phyloP scores from a whole-genome alignment of 2,888 invertebrate species.

The Timandra comae region DNA sequence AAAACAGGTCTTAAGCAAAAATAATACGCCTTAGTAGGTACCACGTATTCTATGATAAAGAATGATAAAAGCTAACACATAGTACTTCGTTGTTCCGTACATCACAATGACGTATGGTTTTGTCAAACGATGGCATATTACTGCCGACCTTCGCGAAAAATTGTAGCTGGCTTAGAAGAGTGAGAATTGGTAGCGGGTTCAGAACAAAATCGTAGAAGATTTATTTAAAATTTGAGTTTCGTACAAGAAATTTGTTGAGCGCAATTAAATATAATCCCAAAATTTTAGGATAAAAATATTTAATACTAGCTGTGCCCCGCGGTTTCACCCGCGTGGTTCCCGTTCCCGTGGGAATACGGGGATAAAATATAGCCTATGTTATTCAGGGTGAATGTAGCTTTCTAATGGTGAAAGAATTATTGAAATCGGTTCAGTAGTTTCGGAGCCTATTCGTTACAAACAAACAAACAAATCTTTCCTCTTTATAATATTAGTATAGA shows the following conservation, averaged over 20 bases:
- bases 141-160: constrained; percentile 13
- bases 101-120: constrained; percentile 12
- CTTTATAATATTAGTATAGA: too few species aligned
- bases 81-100: constrained; percentile 2
- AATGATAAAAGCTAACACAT: background rate
- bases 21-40: background rate
- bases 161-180: too few species aligned
- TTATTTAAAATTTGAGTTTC: background rate
- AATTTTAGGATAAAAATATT: background rate
- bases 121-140: constrained; percentile 15
- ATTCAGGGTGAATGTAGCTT: too few species aligned
- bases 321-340: too few species aligned
- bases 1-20: too few species aligned
- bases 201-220: background rate
- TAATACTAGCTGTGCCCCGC: too few species aligned
- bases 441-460: too few species aligned
- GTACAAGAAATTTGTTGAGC: background rate
- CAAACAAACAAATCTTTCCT: too few species aligned
- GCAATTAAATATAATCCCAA: background rate
- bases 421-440: too few species aligned
- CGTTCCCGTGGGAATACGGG: too few species aligned
- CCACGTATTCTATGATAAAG: constrained; percentile 3
- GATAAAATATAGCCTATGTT: too few species aligned
- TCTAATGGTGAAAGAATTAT: too few species aligned
- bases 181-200: background rate